Percentiles rank a stretch among this genome's conserved stretches.
Evolutionary conservation across 1,140 invertebrate genomes (phyloP).

Genomic region (Mizuhopecten yessoensis): DNA sequence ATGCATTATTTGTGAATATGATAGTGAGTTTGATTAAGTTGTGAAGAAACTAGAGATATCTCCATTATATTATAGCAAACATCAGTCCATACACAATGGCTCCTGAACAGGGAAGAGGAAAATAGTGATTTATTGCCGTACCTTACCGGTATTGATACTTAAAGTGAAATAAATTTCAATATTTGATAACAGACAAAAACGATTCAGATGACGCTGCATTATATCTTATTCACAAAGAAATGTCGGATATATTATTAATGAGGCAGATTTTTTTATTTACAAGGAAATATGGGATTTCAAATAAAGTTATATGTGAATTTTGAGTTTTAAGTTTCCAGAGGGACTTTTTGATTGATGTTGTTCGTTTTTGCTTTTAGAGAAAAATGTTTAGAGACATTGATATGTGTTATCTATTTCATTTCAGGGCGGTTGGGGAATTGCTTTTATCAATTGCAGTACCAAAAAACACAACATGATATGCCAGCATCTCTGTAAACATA

Average conservation of each 20-base stretch:
- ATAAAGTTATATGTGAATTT: not conserved
- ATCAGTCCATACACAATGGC: not conserved
- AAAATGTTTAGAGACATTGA: not conserved
- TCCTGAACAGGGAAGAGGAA: not conserved
- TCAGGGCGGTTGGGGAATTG: not conserved
- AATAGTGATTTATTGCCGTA: not conserved
- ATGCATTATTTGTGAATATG: not conserved
- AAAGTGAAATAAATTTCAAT: not conserved
- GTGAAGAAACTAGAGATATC: not conserved
- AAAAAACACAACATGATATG: not conserved
- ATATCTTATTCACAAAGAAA: not conserved
- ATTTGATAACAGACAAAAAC: not conserved
- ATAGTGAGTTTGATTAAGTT: not conserved
- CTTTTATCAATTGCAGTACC: not conserved
- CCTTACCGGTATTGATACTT: not conserved
- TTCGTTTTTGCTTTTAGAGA: not conserved
- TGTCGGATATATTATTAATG: not conserved
- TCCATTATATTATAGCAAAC: not conserved
- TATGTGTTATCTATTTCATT: not conserved
- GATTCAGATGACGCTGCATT: not conserved
- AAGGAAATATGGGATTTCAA: not conserved
- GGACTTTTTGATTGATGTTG: not conserved
- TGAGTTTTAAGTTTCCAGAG: not conserved
- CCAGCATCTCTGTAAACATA: no score
- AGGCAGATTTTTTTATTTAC: not conserved